Evolutionary conservation across 2,888 invertebrate species (phyloP).

Genomic region (Gisinianus flammeolus): DNA sequence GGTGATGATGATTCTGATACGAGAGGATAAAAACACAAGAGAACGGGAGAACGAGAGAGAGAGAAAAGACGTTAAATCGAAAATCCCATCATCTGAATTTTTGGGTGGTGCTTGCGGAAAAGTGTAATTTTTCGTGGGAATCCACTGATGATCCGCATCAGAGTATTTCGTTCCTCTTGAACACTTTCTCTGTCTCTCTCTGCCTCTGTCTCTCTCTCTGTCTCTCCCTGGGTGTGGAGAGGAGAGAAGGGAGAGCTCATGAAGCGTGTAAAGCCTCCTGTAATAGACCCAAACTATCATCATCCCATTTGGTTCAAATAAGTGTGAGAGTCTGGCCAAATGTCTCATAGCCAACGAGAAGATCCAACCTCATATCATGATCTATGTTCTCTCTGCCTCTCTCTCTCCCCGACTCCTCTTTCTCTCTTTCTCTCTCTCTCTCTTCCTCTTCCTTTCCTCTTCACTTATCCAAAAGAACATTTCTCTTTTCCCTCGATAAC

Average conservation of each 20-base stretch:
- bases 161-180: constrained; percentile 32
- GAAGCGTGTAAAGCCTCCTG: constrained; percentile 42
- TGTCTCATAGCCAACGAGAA: constrained; percentile 40
- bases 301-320: constrained; percentile 59
- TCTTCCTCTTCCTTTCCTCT: constrained; percentile 4
- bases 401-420: too few relatives aligned
- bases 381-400: constrained; percentile 5
- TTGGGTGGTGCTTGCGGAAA: constrained; percentile 44
- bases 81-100: constrained; percentile 52
- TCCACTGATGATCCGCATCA: constrained; percentile 56
- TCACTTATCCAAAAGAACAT: background rate
- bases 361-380: constrained; percentile 23
- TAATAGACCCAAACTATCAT: constrained; percentile 57
- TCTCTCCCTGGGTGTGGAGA: background rate
- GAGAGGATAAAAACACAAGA: background rate
- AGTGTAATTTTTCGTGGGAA: constrained; percentile 59
- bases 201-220: background rate
- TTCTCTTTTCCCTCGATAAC: background rate
- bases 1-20: constrained; percentile 7
- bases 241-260: constrained; percentile 16
- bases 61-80: constrained; percentile 47
- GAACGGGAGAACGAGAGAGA: background rate
- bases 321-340: constrained; percentile 58
- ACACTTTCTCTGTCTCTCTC: constrained; percentile 33
- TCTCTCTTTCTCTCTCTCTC: constrained; percentile 46